These are phyloP conservation scores for Ptychoptera albimana DNA, from an alignment of 2,888 invertebrate species.

Conservation along the genomic window DNA sequence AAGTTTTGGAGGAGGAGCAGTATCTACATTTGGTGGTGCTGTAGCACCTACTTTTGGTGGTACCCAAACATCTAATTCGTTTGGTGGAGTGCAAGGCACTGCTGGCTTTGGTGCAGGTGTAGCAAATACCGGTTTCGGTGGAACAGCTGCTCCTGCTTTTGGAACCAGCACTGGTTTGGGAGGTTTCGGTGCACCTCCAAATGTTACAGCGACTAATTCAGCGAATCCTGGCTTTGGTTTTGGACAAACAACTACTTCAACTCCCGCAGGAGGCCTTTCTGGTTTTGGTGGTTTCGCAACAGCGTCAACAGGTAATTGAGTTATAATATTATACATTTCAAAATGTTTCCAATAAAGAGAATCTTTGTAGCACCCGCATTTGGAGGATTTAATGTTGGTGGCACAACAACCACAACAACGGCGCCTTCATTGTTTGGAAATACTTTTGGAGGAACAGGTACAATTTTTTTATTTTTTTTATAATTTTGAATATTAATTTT, in stretches of 20 bases:
- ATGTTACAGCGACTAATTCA: slow-evolving; percentile 1
- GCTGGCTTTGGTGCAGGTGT: slow-evolving; percentile 15
- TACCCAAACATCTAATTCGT: slow-evolving; percentile 8
- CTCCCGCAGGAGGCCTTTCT: slow-evolving; percentile 20
- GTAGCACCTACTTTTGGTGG: slow-evolving; percentile 16
- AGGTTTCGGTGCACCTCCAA: not conserved
- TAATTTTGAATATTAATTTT: no score
- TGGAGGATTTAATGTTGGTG: slow-evolving; percentile 13
- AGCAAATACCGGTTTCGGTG: slow-evolving; percentile 9
- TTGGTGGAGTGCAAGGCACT: slow-evolving; percentile 9
- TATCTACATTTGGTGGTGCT: slow-evolving; percentile 16
- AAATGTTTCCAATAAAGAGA: slow-evolving; percentile 32
- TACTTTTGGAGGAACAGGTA: slow-evolving; percentile 24
- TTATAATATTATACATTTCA: slow-evolving; percentile 22
- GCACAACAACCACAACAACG: slow-evolving; percentile 15
- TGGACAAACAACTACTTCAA: slow-evolving; percentile 19
- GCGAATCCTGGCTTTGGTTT: slow-evolving; percentile 32
- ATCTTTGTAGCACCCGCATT: slow-evolving; percentile 12
- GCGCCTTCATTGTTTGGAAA: slow-evolving; percentile 18
- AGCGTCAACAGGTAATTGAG: slow-evolving; percentile 7
- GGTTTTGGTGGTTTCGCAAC: slow-evolving; percentile 20
- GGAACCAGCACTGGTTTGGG: slow-evolving; percentile 22
- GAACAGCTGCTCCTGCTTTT: slow-evolving; percentile 14
- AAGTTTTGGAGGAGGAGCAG: slow-evolving; percentile 13
- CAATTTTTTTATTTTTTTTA: slow-evolving; percentile 3